Evolutionary conservation across 2,113 vertebrate species (phyloP).

Genomic region (Nothobranchius kuhntae): DNA sequence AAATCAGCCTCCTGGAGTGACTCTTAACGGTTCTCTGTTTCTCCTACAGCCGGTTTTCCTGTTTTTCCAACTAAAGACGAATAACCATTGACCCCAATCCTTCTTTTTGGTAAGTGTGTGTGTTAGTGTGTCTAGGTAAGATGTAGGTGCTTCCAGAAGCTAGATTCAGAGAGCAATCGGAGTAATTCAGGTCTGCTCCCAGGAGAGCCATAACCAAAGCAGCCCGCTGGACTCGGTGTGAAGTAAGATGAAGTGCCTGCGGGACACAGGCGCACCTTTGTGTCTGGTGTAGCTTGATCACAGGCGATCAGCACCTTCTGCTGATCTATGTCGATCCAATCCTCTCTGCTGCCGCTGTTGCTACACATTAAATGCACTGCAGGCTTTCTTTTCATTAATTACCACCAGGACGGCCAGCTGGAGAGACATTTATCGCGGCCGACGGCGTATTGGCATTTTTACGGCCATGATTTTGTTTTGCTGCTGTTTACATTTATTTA

Average conservation of each 20-base stretch:
- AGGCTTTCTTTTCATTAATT: slow-evolving; percentile 70
- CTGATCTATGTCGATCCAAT: slow-evolving; percentile 76
- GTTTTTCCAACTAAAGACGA: slow-evolving; percentile 79
- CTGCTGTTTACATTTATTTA: slow-evolving; percentile 69
- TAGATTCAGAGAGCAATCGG: slow-evolving; percentile 38
- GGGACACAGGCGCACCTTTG: slow-evolving; percentile 65
- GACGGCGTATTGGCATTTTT: slow-evolving; percentile 78
- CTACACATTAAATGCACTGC: slow-evolving; percentile 43
- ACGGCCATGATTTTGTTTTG: slow-evolving; percentile 77
- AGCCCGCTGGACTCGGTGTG: slow-evolving; percentile 51
- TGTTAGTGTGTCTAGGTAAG: slow-evolving; percentile 14
- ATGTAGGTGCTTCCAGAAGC: slow-evolving; percentile 17
- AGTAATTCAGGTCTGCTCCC: slow-evolving; percentile 61
- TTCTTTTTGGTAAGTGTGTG: slow-evolving; percentile 56
- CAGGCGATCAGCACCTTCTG: slow-evolving; percentile 53
- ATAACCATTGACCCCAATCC: slow-evolving; percentile 59
- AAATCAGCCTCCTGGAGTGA: not conserved
- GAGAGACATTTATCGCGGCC: slow-evolving; percentile 60
- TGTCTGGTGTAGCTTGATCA: slow-evolving; percentile 53
- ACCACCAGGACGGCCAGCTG: slow-evolving; percentile 36
- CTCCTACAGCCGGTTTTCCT: slow-evolving; percentile 80
- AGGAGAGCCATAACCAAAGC: slow-evolving; percentile 56
- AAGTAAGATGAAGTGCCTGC: slow-evolving; percentile 71
- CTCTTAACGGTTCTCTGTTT: slow-evolving; percentile 20
- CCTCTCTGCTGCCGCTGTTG: slow-evolving; percentile 57